These are phyloP conservation scores for Mandrillus leucophaeus DNA, from an alignment of 2,113 vertebrate genomes.

Conservation along the genomic window DNA sequence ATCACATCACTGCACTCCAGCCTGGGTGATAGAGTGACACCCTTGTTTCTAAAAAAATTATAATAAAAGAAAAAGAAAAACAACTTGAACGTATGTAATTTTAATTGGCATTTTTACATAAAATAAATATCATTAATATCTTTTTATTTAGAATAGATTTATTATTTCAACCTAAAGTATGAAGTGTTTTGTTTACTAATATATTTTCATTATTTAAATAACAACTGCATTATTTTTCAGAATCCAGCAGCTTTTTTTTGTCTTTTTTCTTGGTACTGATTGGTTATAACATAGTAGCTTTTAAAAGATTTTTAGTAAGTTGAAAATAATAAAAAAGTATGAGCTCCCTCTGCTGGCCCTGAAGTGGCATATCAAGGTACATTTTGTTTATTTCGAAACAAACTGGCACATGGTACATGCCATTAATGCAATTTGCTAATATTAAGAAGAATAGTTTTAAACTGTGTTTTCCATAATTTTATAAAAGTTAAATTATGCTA, in stretches of 20 bases:
- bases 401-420: background rate
- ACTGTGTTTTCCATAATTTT: background rate
- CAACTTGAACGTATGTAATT: background rate
- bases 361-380: slow-evolving; percentile 3
- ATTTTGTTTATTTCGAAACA: slow-evolving; percentile 1
- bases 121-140: background rate
- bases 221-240: slow-evolving; percentile 17
- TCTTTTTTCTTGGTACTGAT: no score
- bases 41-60: no score
- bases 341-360: slow-evolving; percentile 86
- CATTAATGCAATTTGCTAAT: slow-evolving; percentile 8
- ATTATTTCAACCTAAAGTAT: background rate
- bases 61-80: background rate
- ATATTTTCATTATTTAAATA: slow-evolving; percentile 32
- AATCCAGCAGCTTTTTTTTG: background rate
- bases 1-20: no score
- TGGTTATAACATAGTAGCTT: background rate
- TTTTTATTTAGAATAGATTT: background rate
- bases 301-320: background rate
- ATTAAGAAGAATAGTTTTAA: slow-evolving; percentile 37
- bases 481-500: background rate
- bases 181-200: background rate
- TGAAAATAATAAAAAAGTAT: slow-evolving; percentile 50
- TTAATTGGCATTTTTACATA: slow-evolving; percentile 29
- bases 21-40: no score